These are phyloP conservation scores for Lasioglossum zephyrum DNA, from an alignment of 2,888 invertebrate genomes.

Conservation along the genomic window DNA sequence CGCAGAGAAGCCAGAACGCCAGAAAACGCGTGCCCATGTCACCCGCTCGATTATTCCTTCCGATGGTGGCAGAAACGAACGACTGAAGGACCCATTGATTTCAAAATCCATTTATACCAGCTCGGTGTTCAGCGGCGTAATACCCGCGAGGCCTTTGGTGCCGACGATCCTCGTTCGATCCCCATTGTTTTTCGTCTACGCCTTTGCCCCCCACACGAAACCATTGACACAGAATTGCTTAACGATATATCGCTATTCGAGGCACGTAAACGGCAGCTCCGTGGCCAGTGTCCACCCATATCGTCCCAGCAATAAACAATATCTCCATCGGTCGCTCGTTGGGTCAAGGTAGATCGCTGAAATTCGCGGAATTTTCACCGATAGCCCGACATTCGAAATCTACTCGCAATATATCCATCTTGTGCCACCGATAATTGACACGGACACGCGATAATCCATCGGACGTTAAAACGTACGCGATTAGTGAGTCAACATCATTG, in stretches of 20 bases:
- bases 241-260: conserved; percentile 70
- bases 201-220: conserved; percentile 67
- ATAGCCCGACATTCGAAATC: neutral
- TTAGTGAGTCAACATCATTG: conserved; percentile 32
- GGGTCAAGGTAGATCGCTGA: conserved; percentile 57
- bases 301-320: conserved; percentile 64
- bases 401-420: neutral
- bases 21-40: conserved; percentile 62
- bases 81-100: conserved; percentile 74
- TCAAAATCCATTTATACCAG: conserved; percentile 77
- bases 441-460: neutral
- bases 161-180: neutral
- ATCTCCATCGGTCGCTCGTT: conserved; percentile 39
- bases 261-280: conserved; percentile 68
- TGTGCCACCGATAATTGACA: neutral
- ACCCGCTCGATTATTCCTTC: conserved; percentile 36
- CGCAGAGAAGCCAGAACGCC: conserved; percentile 70
- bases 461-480: neutral
- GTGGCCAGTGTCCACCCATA: conserved; percentile 50
- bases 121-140: conserved; percentile 65
- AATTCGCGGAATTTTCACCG: conserved; percentile 6
- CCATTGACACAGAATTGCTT: conserved; percentile 74
- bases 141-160: conserved; percentile 22
- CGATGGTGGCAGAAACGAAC: conserved; percentile 32
- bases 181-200: conserved; percentile 66